These are phyloP conservation scores for Alosa sapidissima DNA, from an alignment of 2,797 vertebrate genomes.

Conservation along the genomic window DNA sequence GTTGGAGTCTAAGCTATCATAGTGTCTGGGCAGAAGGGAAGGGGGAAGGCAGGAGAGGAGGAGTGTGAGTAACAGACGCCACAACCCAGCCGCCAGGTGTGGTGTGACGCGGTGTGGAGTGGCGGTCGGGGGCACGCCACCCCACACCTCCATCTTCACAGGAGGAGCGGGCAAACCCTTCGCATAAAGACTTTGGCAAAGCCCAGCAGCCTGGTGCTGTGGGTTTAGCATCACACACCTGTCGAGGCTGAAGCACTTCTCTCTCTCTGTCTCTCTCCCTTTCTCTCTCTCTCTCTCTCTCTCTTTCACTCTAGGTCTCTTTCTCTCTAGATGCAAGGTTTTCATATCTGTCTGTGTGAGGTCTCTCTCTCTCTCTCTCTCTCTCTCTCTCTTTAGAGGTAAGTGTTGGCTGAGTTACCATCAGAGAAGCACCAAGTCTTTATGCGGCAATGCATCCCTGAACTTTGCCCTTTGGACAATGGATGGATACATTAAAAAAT, in stretches of 20 bases:
- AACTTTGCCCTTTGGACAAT: neutral
- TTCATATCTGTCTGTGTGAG: too few species aligned
- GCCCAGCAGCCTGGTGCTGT: neutral
- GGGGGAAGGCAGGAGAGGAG: conserved; percentile 74
- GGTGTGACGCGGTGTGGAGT: neutral
- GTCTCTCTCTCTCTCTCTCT: neutral
- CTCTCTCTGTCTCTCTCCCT: neutral
- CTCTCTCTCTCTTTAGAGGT: neutral
- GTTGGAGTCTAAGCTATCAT: conserved; percentile 89
- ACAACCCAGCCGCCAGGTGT: conserved; percentile 48
- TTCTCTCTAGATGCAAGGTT: neutral
- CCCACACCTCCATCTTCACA: neutral
- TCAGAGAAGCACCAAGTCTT: neutral
- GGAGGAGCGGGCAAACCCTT: neutral
- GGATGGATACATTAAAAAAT: neutral
- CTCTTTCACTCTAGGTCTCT: neutral
- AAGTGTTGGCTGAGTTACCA: neutral
- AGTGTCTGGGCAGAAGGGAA: conserved; percentile 83
- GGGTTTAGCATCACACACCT: neutral
- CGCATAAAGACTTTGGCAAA: neutral
- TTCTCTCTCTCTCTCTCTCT: neutral
- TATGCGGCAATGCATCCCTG: neutral
- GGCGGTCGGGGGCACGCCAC: neutral
- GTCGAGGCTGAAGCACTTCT: conserved; percentile 17
- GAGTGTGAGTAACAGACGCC: conserved; percentile 73